Conservation (phyloP, 2,797 vertebrate genomes). For the Clarias pachynema region DNA sequence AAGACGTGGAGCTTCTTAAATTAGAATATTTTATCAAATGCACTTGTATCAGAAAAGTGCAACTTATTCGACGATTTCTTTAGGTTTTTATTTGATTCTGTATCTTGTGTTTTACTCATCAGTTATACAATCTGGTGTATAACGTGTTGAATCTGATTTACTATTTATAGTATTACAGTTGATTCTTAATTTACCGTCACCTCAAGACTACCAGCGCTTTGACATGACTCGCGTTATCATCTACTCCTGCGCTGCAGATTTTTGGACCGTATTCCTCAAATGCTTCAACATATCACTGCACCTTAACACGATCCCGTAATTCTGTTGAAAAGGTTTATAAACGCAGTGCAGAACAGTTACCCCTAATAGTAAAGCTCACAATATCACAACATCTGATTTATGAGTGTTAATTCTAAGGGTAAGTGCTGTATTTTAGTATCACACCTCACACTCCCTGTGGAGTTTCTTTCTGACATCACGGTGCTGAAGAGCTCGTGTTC, state of each 20-base stretch:
- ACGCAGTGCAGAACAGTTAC: neutral
- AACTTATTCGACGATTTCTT: no score
- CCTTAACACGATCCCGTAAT: neutral
- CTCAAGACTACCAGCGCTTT: neutral
- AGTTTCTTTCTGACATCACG: neutral
- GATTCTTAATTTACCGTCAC: neutral
- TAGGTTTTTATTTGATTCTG: no score
- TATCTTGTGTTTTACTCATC: neutral
- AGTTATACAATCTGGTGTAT: neutral
- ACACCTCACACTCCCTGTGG: neutral
- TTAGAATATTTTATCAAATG: no score
- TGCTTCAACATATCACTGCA: accelerated
- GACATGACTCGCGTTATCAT: neutral
- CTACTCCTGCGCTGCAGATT: neutral
- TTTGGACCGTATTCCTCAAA: neutral
- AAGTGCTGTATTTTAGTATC: neutral
- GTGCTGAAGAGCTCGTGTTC: neutral
- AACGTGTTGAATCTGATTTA: neutral
- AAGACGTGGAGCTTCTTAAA: no score
- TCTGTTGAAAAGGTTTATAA: neutral
- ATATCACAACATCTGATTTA: neutral
- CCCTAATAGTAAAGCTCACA: neutral
- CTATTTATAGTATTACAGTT: neutral
- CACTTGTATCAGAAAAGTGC: no score
- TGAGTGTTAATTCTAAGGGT: neutral